Percentiles rank a stretch among this genome's conserved stretches.
Conservation (phyloP, 2,888 invertebrate species). For the Drosophila anomelani region DNA sequence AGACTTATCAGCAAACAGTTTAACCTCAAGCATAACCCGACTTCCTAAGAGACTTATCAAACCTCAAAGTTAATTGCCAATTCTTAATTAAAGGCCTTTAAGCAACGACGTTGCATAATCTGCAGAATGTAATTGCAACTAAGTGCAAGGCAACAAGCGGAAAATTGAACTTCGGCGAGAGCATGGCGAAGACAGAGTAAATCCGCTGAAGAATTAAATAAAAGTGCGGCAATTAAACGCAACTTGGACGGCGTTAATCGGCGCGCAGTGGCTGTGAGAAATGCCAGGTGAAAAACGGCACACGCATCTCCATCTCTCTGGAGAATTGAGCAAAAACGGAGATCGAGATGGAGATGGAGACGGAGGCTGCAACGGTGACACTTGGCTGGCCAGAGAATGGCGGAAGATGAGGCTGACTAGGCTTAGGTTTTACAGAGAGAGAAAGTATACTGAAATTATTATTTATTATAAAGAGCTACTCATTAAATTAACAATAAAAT, state of each 20-base stretch:
- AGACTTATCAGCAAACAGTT: conserved; percentile 21
- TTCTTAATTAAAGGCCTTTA: conserved; percentile 73
- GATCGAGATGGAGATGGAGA: conserved; percentile 4
- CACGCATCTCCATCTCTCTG: conserved; percentile 54
- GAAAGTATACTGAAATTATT: not conserved
- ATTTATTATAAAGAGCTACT: not conserved
- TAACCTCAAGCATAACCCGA: conserved; percentile 23
- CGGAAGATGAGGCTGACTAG: conserved; percentile 70
- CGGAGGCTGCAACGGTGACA: conserved; percentile 58
- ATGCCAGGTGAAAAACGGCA: conserved; percentile 45
- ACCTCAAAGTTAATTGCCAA: conserved; percentile 59
- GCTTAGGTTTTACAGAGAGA: conserved; percentile 45
- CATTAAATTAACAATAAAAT: not conserved
- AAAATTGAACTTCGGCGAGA: conserved; percentile 56
- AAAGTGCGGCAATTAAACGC: conserved; percentile 77
- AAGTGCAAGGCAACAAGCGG: conserved; percentile 46
- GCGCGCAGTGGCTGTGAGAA: conserved; percentile 18
- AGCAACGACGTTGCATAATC: conserved; percentile 61
- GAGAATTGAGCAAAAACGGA: conserved; percentile 24
- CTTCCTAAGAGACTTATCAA: conserved; percentile 51
- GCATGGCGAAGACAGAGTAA: conserved; percentile 41
- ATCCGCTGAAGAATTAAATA: conserved; percentile 73
- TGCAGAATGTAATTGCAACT: conserved; percentile 42
- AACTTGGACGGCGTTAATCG: conserved; percentile 65
- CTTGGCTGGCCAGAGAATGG: conserved; percentile 70